phyloP scores from a whole-genome alignment of 2,888 invertebrate genomes.

The Blastobasis adustella region DNA sequence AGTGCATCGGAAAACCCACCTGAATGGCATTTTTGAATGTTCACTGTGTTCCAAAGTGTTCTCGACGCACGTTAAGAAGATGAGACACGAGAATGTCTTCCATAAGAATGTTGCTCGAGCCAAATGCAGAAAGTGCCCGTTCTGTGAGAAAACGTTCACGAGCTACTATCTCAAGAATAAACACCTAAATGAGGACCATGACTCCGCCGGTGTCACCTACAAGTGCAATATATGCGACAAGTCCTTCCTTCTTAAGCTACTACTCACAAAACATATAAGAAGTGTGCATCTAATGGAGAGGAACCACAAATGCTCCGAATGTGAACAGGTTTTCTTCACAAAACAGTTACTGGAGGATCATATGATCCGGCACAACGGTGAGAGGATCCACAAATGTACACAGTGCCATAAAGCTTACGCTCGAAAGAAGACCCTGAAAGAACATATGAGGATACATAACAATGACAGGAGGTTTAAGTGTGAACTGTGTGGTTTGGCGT shows the following conservation, averaged over 20 bases:
- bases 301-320: not conserved
- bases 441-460: too few species aligned
- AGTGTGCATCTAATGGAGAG: constrained; percentile 35
- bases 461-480: too few species aligned
- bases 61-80: constrained; percentile 15
- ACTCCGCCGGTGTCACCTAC: constrained; percentile 27
- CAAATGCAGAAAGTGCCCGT: constrained; percentile 33
- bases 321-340: constrained; percentile 1
- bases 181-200: constrained; percentile 43
- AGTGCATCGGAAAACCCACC: constrained; percentile 17
- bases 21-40: constrained; percentile 37
- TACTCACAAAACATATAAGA: constrained; percentile 35
- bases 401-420: not conserved
- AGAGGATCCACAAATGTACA: not conserved
- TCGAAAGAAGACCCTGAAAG: too few species aligned
- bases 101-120: constrained; percentile 1
- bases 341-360: not conserved
- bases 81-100: constrained; percentile 16
- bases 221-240: constrained; percentile 45
- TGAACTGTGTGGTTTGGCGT: too few species aligned
- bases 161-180: constrained; percentile 40
- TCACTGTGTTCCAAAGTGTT: constrained; percentile 38
- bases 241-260: constrained; percentile 33
- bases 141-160: constrained; percentile 33
- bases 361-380: not conserved